Conservation (phyloP, 2,797 vertebrate species). For the Myotis daubentonii region DNA sequence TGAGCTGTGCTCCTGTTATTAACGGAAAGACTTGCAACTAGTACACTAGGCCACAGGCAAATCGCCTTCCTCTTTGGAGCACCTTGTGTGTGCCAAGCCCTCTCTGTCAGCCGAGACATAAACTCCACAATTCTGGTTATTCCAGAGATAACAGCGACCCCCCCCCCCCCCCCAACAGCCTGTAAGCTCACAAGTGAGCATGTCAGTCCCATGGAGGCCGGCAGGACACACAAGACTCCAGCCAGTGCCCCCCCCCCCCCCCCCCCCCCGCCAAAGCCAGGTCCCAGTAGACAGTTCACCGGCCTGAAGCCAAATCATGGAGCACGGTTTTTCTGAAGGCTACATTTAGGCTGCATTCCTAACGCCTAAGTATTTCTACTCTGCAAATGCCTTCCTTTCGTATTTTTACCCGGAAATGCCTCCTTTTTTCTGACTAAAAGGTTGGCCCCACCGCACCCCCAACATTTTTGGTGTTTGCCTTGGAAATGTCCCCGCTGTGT, state of each 20-base stretch:
- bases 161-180: too few relatives aligned
- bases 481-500: accelerated
- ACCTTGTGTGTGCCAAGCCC: not conserved
- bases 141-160: not conserved
- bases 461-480: not conserved
- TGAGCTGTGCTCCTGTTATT: not conserved
- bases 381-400: not conserved
- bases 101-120: not conserved
- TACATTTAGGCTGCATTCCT: too few relatives aligned
- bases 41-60: not conserved
- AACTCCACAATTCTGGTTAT: too few relatives aligned
- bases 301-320: not conserved
- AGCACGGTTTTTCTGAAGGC: not conserved
- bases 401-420: not conserved
- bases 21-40: not conserved
- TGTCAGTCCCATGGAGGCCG: not conserved
- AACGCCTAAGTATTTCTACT: not conserved
- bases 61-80: not conserved
- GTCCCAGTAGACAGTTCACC: accelerated
- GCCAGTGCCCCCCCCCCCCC: too few relatives aligned
- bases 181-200: not conserved
- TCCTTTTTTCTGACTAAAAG: not conserved
- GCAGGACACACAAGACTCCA: not conserved
- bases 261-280: accelerated
- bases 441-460: accelerated